Conservation (phyloP, 2,888 invertebrate genomes). For the Pyrocoelia pectoralis region DNA sequence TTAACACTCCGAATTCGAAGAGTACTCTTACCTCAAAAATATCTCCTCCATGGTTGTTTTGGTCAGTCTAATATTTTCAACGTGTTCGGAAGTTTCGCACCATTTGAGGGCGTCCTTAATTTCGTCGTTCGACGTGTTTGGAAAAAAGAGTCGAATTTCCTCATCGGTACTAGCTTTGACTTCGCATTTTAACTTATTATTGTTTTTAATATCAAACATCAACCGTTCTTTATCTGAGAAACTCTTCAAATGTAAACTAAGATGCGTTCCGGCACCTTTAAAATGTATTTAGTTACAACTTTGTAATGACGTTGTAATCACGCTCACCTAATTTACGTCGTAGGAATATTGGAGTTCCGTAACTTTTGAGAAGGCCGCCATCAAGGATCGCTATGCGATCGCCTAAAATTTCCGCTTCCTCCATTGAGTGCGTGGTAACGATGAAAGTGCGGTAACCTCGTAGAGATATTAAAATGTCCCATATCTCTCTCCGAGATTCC, state of each 20-base stretch:
- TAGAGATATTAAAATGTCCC: conserved; percentile 78
- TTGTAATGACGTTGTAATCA: no score
- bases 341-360: conserved; percentile 83
- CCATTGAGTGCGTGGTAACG: conserved; percentile 94
- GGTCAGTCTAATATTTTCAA: not conserved
- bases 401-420: conserved; percentile 91
- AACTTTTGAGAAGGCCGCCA: conserved; percentile 74
- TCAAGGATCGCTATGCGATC: conserved; percentile 90
- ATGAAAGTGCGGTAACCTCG: conserved; percentile 77
- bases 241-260: conserved; percentile 64
- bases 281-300: no score
- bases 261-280: conserved; percentile 75
- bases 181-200: conserved; percentile 21
- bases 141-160: not conserved
- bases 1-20: no score
- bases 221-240: not conserved
- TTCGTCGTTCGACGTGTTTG: not conserved
- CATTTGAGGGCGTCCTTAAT: not conserved
- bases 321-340: conserved; percentile 72
- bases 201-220: conserved; percentile 40
- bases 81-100: no score
- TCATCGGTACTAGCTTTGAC: not conserved
- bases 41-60: not conserved
- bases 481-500: conserved; percentile 84
- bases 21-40: not conserved